Evolutionary conservation across 2,888 invertebrate genomes (phyloP).

Genomic region (Flabesymbios commensalis): DNA sequence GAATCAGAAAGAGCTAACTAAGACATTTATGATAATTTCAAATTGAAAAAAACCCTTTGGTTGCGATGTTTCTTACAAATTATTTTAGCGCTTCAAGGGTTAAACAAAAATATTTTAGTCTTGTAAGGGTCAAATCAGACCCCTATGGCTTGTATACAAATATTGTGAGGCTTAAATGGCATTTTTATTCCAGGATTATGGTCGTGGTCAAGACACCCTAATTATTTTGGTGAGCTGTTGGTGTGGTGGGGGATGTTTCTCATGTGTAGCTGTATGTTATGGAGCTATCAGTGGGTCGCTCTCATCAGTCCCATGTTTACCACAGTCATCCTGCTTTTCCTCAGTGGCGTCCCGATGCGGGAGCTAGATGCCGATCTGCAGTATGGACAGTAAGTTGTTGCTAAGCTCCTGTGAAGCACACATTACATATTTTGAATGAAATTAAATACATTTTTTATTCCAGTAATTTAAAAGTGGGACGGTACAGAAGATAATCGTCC

Average conservation of each 20-base stretch:
- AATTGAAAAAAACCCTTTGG: no score
- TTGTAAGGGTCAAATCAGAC: no score
- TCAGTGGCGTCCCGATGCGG: slow-evolving; percentile 86
- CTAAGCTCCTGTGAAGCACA: neutral
- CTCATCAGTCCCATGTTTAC: slow-evolving; percentile 87
- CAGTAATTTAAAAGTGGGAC: no score
- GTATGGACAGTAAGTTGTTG: slow-evolving; percentile 72
- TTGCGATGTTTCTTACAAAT: no score
- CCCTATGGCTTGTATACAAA: no score
- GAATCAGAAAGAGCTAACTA: no score
- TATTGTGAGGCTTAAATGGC: no score
- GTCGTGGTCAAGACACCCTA: slow-evolving; percentile 88
- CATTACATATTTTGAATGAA: neutral
- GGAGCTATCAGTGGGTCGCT: slow-evolving; percentile 81
- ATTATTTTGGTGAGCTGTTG: slow-evolving; percentile 91
- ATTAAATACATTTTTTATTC: no score
- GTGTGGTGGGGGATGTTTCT: slow-evolving; percentile 94
- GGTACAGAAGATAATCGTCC: no score
- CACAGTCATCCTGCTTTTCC: slow-evolving; percentile 81
- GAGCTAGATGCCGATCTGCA: slow-evolving; percentile 87
- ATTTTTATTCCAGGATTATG: slow-evolving; percentile 73
- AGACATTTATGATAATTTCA: no score
- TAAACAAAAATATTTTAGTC: no score
- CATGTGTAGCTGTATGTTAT: slow-evolving; percentile 82
- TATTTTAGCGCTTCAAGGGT: no score